phyloP scores from a whole-genome alignment of 2,113 vertebrate species.

The Zosterops hypoxanthus region DNA sequence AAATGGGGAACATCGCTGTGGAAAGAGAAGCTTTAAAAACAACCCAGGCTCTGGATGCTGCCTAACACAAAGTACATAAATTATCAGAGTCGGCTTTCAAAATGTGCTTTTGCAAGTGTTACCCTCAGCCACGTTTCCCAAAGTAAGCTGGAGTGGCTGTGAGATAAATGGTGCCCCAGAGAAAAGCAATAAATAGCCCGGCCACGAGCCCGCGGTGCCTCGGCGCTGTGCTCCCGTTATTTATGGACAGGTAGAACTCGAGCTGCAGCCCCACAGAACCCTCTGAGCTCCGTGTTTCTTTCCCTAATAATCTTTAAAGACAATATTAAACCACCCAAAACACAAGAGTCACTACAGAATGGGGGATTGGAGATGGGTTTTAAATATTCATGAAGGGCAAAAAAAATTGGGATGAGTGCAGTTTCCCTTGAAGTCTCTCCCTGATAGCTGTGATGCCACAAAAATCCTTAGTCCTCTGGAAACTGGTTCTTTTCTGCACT shows the following conservation, averaged over 20 bases:
- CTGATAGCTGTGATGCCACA: not conserved
- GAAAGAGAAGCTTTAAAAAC: conserved; percentile 17
- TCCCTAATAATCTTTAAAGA: not conserved
- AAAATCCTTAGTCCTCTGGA: not conserved
- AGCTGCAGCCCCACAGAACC: not conserved
- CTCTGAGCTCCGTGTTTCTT: not conserved
- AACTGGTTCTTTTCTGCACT: not conserved
- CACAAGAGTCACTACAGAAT: not conserved
- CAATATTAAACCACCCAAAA: not conserved
- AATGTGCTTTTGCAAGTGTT: conserved; percentile 6
- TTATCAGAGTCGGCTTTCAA: not conserved
- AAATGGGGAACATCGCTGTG: not conserved
- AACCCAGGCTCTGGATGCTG: not conserved
- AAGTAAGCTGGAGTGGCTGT: conserved; percentile 11
- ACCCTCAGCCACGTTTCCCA: not conserved
- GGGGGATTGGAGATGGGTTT: not conserved
- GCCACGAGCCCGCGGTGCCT: not conserved
- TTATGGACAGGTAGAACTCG: not conserved
- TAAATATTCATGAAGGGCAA: not conserved
- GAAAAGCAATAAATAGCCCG: conserved; percentile 35
- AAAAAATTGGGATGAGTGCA: not conserved
- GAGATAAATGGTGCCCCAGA: conserved; percentile 35
- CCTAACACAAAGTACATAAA: not conserved
- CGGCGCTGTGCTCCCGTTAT: not conserved
- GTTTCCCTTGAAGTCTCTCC: not conserved